These are phyloP conservation scores for Ciconia boyciana DNA, from an alignment of 2,113 vertebrate species.

Conservation along the genomic window DNA sequence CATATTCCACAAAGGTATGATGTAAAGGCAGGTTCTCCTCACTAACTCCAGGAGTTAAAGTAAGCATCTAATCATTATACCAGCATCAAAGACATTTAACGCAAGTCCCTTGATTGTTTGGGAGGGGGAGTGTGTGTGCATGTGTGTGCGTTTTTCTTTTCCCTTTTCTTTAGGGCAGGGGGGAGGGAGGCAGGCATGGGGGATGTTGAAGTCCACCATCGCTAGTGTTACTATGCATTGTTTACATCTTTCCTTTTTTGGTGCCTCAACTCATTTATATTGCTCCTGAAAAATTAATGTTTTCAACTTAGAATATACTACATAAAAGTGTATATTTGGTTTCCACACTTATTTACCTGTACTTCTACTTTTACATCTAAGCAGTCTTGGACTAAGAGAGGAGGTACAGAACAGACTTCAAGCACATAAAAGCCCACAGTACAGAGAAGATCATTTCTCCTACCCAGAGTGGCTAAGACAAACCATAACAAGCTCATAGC, in stretches of 20 bases:
- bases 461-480: background rate
- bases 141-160: background rate
- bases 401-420: background rate
- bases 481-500: background rate
- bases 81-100: background rate
- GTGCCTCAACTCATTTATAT: background rate
- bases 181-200: no score
- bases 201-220: background rate
- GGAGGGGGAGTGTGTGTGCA: no score
- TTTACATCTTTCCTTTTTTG: background rate
- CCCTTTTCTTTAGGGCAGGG: background rate
- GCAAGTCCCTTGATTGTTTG: background rate
- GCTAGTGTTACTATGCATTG: background rate
- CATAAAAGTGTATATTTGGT: background rate
- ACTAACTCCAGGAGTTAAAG: background rate
- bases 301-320: background rate
- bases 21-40: background rate
- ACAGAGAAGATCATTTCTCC: background rate
- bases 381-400: background rate
- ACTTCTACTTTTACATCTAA: background rate
- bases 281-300: background rate
- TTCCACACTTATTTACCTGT: background rate
- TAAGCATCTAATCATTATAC: background rate
- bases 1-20: background rate
- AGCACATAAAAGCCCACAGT: background rate